Evolutionary conservation across 2,888 invertebrate species (phyloP).

Genomic region (Sepiola atlantica): DNA sequence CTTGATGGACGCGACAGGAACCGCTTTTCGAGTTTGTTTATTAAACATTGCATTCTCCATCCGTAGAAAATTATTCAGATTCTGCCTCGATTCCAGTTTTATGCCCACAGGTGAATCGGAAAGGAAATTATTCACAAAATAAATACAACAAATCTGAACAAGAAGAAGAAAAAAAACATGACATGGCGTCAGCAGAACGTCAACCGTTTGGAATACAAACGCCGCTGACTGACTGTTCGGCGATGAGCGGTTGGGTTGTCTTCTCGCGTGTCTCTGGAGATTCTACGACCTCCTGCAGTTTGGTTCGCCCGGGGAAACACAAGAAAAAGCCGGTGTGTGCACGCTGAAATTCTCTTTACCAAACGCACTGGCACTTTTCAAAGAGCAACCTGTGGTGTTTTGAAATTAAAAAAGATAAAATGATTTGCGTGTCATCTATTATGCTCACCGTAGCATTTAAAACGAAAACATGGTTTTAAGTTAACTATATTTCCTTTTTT

Average conservation of each 20-base stretch:
- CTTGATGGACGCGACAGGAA: background rate
- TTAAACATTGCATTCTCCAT: background rate
- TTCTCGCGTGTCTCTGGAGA: background rate
- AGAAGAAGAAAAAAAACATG: background rate
- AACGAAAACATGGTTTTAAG: too few species aligned
- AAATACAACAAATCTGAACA: background rate
- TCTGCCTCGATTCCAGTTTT: background rate
- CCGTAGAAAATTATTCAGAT: background rate
- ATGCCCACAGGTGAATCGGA: slow-evolving; percentile 32
- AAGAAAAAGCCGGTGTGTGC: background rate
- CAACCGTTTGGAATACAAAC: background rate
- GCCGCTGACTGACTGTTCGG: background rate
- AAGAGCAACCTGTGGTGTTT: background rate
- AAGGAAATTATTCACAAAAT: background rate
- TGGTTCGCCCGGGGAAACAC: background rate
- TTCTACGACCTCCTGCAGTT: background rate
- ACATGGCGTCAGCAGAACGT: background rate
- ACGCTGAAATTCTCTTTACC: background rate
- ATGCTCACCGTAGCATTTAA: too few species aligned
- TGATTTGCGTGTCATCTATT: too few species aligned
- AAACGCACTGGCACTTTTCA: background rate
- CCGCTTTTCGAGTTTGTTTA: background rate
- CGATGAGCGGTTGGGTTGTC: background rate
- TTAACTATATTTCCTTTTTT: too few species aligned
- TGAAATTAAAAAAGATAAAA: background rate